Base-by-base conservation (phyloP, 2,797 vertebrate species). In the Loriculus beryllinus region DNA sequence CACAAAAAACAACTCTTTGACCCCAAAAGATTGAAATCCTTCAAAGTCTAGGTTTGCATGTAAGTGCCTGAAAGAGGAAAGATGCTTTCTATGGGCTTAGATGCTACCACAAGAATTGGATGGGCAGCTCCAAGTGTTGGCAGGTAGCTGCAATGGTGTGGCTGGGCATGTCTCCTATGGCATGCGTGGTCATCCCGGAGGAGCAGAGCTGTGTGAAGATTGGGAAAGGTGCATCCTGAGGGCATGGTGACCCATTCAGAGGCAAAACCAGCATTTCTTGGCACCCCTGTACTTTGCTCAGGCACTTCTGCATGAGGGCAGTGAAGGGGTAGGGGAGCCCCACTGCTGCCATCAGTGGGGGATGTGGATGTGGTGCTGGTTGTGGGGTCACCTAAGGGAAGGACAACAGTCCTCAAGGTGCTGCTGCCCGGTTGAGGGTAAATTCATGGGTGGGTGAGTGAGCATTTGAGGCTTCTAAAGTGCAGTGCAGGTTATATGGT, bases 401-500 rank as follows among this genome's bases (percentile, higher is more conserved):
- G 76, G 89, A 63, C 89, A 94, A 1, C 26, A 51, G 63, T 8
- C 29, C 82, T 52, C 10, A 0, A 35, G 84, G 81, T 56, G 47
- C 78, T 94, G 86, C 51, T 77, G 86, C 71, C 75, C 60, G 3
- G 6, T 15, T 2, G 26, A 72, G 76, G 68, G 63, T 28, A 18
- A 71, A 75, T 42, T 49, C 4, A 86, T 31, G 85, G 92, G 67
- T 23, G 39, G 54, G 78, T 70, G 91, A 93, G 78, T 70, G 91
- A 93, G 63, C 8, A 8, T 88, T 82, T 95, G 93, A 86, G 87
- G 89, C 82, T 94, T 95, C 84, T 97, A 96, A 97, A 97, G 95
- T 97, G 96, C 95, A 96, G 96, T 97, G 96, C 96, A 97, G 96
- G 97, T 94, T 95, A 83, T 78, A 10, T 91, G 91, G 78, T 92